phyloP scores from a whole-genome alignment of 2,113 vertebrate genomes.

The Tapirus terrestris region DNA sequence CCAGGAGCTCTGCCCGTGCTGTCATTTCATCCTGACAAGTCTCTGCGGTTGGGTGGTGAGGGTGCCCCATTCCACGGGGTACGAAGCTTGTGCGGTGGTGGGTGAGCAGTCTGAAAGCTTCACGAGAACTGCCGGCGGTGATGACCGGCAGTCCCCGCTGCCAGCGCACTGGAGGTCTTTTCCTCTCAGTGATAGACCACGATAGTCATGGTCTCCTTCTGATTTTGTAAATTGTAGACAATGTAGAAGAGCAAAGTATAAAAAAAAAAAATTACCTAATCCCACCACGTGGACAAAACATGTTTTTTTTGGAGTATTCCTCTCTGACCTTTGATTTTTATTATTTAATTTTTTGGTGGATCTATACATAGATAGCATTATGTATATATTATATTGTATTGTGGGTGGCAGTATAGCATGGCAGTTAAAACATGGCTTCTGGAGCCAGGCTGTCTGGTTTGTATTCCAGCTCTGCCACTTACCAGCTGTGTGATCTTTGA shows the following conservation, averaged over 20 bases:
- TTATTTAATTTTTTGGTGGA: background rate
- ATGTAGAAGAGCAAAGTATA: background rate
- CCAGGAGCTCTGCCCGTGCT: background rate
- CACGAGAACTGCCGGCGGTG: too few relatives aligned
- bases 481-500: background rate
- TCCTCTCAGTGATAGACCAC: too few relatives aligned
- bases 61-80: background rate
- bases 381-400: background rate
- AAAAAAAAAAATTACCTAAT: background rate
- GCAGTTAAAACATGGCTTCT: background rate
- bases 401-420: background rate
- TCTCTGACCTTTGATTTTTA: background rate
- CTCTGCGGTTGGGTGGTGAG: background rate
- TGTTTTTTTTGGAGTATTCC: background rate
- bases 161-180: background rate
- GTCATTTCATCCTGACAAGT: too few relatives aligned
- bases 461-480: background rate
- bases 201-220: background rate
- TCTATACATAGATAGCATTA: background rate
- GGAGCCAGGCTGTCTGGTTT: background rate
- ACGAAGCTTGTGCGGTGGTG: background rate
- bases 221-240: constrained; percentile 9
- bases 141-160: background rate
- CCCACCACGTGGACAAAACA: background rate
- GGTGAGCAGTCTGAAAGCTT: too few relatives aligned